A percentile compares a stretch with the other conserved stretches of the same genome.
phyloP scores from a whole-genome alignment of 2,888 invertebrate genomes.

The Hypomecis punctinalis region DNA sequence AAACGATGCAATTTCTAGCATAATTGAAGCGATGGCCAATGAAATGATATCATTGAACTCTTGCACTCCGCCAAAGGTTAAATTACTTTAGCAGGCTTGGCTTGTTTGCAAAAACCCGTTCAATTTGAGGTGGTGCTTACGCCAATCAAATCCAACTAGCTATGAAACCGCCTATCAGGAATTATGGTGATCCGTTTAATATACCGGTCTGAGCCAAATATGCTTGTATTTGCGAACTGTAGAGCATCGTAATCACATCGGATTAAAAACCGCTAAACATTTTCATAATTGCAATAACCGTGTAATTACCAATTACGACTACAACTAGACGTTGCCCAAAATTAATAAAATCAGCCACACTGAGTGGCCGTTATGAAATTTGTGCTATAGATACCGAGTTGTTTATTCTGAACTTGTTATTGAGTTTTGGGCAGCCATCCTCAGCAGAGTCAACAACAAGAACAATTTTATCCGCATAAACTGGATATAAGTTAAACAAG shows the following conservation, averaged over 20 bases:
- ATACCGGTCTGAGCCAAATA: neutral
- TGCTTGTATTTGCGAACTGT: neutral
- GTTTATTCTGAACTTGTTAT: slow-evolving; percentile 29
- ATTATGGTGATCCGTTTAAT: slow-evolving; percentile 1
- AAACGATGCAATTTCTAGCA: too few species aligned
- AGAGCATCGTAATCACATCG: neutral
- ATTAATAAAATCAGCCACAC: slow-evolving; percentile 12
- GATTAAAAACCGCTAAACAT: neutral
- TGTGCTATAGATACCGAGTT: slow-evolving; percentile 5
- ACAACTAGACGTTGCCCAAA: neutral
- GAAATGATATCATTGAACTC: slow-evolving; percentile 7
- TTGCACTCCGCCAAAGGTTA: slow-evolving; percentile 10
- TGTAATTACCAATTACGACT: slow-evolving; percentile 9
- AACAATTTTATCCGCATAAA: slow-evolving; percentile 40
- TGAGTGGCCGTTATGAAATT: slow-evolving; percentile 13
- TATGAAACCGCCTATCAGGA: slow-evolving; percentile 6
- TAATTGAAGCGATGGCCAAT: neutral
- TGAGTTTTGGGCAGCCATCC: slow-evolving; percentile 33
- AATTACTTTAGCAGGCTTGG: neutral
- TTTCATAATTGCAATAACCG: slow-evolving; percentile 8
- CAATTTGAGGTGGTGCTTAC: neutral
- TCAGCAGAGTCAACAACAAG: slow-evolving; percentile 37
- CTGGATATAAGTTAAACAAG: slow-evolving; percentile 42
- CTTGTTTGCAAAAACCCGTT: slow-evolving; percentile 9
- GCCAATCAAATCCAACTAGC: slow-evolving; percentile 7